A percentile compares a stretch with the other conserved stretches of the same genome.
Evolutionary conservation across 2,113 vertebrate species (phyloP).

Genomic region (Leuciscus idus): DNA sequence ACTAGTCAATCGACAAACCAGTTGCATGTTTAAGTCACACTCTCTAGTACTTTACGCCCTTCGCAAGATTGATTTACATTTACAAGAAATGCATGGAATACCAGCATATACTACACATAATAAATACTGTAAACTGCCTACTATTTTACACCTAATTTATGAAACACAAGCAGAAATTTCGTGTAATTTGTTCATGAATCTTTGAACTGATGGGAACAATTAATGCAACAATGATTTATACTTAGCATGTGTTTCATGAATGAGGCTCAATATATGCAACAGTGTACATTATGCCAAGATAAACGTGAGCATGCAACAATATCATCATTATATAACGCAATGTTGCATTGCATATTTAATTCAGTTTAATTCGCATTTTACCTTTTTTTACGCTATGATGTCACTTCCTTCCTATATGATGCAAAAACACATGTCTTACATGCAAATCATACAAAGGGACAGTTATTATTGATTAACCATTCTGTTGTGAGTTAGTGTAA

Average conservation of each 20-base stretch:
- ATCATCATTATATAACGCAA: too few relatives aligned
- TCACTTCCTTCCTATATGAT: too few relatives aligned
- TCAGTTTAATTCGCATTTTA: background rate
- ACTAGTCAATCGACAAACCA: conserved; percentile 7
- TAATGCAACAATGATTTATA: background rate
- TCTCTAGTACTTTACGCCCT: background rate
- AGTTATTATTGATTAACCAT: too few relatives aligned
- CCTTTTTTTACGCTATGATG: too few relatives aligned
- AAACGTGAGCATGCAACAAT: too few relatives aligned
- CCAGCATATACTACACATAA: background rate
- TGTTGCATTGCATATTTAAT: too few relatives aligned
- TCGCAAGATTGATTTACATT: background rate
- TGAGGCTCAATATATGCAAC: background rate
- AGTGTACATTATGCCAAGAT: background rate
- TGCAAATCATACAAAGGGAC: too few relatives aligned
- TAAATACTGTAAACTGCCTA: background rate
- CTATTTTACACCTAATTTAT: background rate
- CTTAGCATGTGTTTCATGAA: background rate
- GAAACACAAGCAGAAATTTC: background rate
- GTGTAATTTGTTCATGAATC: background rate
- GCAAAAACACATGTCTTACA: too few relatives aligned
- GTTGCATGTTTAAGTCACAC: conserved; percentile 31
- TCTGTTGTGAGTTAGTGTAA: too few relatives aligned
- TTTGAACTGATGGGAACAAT: background rate
- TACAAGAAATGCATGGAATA: background rate